Evolutionary conservation across 2,888 invertebrate species (phyloP).

Genomic region (Ptilodon capucinus): DNA sequence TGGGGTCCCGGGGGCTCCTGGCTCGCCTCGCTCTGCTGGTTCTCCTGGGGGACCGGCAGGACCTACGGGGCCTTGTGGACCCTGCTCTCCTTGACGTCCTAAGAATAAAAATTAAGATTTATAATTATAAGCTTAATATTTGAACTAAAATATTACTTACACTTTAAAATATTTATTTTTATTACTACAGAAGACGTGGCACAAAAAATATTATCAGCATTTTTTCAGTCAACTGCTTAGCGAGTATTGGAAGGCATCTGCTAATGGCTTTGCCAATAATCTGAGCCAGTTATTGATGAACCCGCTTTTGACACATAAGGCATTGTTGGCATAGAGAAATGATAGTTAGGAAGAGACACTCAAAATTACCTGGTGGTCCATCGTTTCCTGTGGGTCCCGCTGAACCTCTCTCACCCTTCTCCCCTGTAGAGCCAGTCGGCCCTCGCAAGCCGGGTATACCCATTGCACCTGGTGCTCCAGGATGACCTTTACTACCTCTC

Average conservation of each 20-base stretch:
- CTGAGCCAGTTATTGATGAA: too few relatives aligned
- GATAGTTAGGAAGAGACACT: not conserved
- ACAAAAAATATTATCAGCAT: too few relatives aligned
- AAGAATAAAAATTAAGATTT: not conserved
- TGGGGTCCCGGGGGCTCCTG: constrained; percentile 87
- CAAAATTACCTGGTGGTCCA: constrained; percentile 85
- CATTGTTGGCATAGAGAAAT: not conserved
- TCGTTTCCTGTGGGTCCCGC: constrained; percentile 88
- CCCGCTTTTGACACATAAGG: too few relatives aligned
- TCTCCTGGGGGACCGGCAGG: constrained; percentile 91
- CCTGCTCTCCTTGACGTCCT: constrained; percentile 89
- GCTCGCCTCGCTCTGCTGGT: constrained; percentile 90
- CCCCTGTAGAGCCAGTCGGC: constrained; percentile 85
- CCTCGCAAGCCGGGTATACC: constrained; percentile 88
- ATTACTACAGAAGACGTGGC: too few relatives aligned
- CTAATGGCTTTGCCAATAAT: too few relatives aligned
- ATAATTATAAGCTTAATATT: too few relatives aligned
- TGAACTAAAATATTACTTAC: too few relatives aligned
- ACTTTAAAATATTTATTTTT: too few relatives aligned
- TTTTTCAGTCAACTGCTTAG: too few relatives aligned
- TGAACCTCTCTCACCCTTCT: constrained; percentile 89
- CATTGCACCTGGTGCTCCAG: constrained; percentile 86
- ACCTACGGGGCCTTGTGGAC: constrained; percentile 89
- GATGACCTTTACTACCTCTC: constrained; percentile 87
- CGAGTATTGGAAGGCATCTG: too few relatives aligned